Evolutionary conservation across 2,113 vertebrate species (phyloP).

Genomic region (Xenopus borealis): DNA sequence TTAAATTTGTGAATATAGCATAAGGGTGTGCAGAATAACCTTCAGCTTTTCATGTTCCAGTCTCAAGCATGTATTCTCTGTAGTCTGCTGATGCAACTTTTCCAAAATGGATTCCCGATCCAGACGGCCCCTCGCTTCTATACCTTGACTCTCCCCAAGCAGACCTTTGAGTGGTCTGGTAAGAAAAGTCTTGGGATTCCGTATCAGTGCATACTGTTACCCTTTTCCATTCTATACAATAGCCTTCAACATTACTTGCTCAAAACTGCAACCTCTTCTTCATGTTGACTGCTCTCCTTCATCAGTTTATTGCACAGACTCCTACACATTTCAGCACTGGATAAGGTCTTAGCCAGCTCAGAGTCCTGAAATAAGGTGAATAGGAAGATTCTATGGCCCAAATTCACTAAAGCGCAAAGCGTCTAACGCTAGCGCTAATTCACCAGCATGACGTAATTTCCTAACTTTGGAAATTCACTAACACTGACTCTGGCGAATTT

Average conservation of each 20-base stretch:
- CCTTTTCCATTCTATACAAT: not conserved
- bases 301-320: constrained; percentile 67
- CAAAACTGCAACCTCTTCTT: constrained; percentile 73
- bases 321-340: constrained; percentile 76
- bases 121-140: constrained; percentile 69
- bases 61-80: constrained; percentile 66
- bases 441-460: too few relatives aligned
- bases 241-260: constrained; percentile 70
- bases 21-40: constrained; percentile 59
- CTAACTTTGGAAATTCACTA: too few relatives aligned
- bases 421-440: too few relatives aligned
- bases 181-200: not conserved
- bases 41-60: constrained; percentile 83
- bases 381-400: too few relatives aligned
- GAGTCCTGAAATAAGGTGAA: constrained; percentile 66
- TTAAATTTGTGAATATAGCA: too few relatives aligned
- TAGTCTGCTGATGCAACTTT: constrained; percentile 68
- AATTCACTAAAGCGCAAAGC: too few relatives aligned
- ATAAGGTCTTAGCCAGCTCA: constrained; percentile 67
- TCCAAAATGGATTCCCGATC: constrained; percentile 71
- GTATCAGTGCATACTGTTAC: not conserved
- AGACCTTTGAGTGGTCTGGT: constrained; percentile 74
- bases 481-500: too few relatives aligned
- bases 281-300: constrained; percentile 78
- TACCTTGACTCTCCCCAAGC: constrained; percentile 66